Conservation (phyloP, 2,888 invertebrate species). For the Megaustenia siamemsis region DNA sequence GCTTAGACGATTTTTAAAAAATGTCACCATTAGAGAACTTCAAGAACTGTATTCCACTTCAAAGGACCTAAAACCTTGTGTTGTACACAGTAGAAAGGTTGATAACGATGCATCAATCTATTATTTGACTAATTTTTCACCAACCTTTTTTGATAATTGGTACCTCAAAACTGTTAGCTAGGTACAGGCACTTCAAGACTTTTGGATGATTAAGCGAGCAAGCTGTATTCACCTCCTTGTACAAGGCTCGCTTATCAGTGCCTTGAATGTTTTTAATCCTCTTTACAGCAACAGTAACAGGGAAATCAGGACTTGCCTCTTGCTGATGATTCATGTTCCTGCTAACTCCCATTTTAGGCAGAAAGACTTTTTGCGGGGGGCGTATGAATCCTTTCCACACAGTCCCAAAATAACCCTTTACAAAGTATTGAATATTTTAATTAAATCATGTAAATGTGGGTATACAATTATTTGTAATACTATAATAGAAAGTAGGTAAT, state of each 20-base stretch:
- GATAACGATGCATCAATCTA: too few species aligned
- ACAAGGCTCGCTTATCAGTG: not conserved
- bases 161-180: not conserved
- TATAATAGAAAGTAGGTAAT: too few species aligned
- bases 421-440: not conserved
- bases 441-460: too few species aligned
- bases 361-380: not conserved
- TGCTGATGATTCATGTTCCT: not conserved
- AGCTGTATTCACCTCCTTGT: slow-evolving; percentile 22
- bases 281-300: slow-evolving; percentile 41
- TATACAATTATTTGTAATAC: too few species aligned
- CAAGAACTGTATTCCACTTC: too few species aligned
- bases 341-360: not conserved
- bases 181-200: slow-evolving; percentile 3
- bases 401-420: slow-evolving; percentile 42
- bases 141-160: not conserved
- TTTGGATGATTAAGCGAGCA: slow-evolving; percentile 30
- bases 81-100: too few species aligned
- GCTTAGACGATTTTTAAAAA: too few species aligned
- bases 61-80: too few species aligned
- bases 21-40: too few species aligned
- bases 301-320: not conserved
- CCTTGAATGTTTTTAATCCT: not conserved
- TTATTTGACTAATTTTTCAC: too few species aligned
- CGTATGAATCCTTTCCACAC: slow-evolving; percentile 20